Evolutionary conservation across 2,888 invertebrate species (phyloP), one percentile per base, ranked within the genome.

Genomic region (Erannis defoliaria): DNA sequence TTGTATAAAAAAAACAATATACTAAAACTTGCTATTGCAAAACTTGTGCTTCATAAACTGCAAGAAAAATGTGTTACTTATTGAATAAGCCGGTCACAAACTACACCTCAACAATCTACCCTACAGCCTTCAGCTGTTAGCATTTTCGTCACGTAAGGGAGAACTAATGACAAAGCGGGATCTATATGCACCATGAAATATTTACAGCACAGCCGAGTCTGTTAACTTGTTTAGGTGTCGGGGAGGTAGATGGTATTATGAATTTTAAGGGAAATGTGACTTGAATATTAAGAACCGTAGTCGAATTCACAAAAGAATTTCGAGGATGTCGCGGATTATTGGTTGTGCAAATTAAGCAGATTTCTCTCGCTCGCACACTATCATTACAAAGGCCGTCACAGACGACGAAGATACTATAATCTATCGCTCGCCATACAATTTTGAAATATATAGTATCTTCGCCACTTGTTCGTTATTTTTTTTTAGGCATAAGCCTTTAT

Each of bases 201-300:
- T 62, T 55, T 56, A 62, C 56, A 38, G 21, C 50, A 23, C 29
- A 46, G 49, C 33, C 45, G 29, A 51, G 23, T 40, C 40, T 46
- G 51, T 51, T 62, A 61, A 62, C 62, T 62, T 62, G 46, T 56
- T 61, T 62, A 62, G 56, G 46, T 56, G 55, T 50, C 23, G 55
- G 48, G 14, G 40, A 55, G 61, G 55, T 61, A 50, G 35, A 43
- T 55, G 29, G 18, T 59, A 54, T 59, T 59, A 59, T 59, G 59
- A 59, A 55, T 38, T 56, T 56, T 51, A 31, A 42, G 37, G 40
- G 26, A 55, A 40, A 40, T 62, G 56, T 56, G 62, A 40, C 51
- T 51, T 26, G 51, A 62, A 56, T 62, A 48, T 53, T 43, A 38
- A 37, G 19, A 16, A 19, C 23, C 21, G 6, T 16, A 6, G 21